phyloP scores from a whole-genome alignment of 2,888 invertebrate genomes.

The Hedychridium roseum region DNA sequence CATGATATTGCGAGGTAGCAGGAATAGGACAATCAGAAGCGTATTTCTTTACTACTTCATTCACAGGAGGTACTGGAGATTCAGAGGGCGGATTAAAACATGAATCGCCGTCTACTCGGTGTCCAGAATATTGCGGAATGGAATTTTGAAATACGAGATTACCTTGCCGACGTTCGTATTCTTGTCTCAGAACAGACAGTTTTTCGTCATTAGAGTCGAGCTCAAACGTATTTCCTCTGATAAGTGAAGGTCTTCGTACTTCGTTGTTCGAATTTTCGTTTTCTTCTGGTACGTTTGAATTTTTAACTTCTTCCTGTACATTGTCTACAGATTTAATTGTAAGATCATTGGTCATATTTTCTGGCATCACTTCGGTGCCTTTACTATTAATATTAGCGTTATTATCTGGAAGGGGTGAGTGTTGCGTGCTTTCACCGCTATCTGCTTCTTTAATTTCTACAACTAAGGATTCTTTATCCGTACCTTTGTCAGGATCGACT shows the following conservation, averaged over 20 bases:
- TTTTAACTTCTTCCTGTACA: slow-evolving; percentile 1
- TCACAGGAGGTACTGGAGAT: slow-evolving; percentile 15
- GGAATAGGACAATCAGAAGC: slow-evolving; percentile 21
- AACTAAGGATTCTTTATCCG: slow-evolving; percentile 55
- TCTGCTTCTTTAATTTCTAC: slow-evolving; percentile 62
- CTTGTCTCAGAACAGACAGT: slow-evolving; percentile 63
- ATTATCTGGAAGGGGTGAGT: slow-evolving; percentile 59
- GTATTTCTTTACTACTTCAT: slow-evolving; percentile 18
- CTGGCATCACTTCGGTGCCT: slow-evolving; percentile 10
- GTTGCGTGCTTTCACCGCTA: slow-evolving; percentile 58
- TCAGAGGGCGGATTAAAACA: slow-evolving; percentile 35
- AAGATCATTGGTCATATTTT: slow-evolving; percentile 6
- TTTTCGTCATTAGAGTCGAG: slow-evolving; percentile 63
- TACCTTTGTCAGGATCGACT: slow-evolving; percentile 25
- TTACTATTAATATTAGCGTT: slow-evolving; percentile 38
- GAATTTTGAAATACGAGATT: slow-evolving; percentile 70
- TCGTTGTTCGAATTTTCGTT: slow-evolving; percentile 21
- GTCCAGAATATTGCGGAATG: slow-evolving; percentile 71
- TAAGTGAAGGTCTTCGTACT: slow-evolving; percentile 49
- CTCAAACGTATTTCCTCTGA: slow-evolving; percentile 64
- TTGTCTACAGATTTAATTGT: neutral
- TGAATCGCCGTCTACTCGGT: slow-evolving; percentile 62
- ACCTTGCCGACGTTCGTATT: slow-evolving; percentile 70
- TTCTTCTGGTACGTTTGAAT: slow-evolving; percentile 6
- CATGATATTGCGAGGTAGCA: slow-evolving; percentile 19